phyloP scores from a whole-genome alignment of 2,888 invertebrate genomes.

The Pyralis farinalis region DNA sequence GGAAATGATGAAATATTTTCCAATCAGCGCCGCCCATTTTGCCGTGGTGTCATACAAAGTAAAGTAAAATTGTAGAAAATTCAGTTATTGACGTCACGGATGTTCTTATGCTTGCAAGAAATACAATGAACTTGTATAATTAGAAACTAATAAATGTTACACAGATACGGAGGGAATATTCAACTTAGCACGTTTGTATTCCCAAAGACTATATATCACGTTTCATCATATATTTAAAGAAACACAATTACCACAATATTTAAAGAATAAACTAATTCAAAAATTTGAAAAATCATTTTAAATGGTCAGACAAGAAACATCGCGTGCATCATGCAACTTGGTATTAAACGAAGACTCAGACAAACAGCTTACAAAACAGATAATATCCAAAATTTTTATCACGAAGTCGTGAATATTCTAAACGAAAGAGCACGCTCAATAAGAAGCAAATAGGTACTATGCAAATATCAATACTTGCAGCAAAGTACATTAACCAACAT shows the following conservation, averaged over 20 bases:
- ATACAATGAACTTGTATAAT: not conserved
- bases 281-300: not conserved
- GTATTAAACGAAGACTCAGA: conserved; percentile 17
- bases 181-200: too few relatives aligned
- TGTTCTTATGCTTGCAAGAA: not conserved
- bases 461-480: too few relatives aligned
- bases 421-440: not conserved
- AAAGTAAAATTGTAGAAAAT: not conserved
- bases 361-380: conserved; percentile 5
- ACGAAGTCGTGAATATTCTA: not conserved
- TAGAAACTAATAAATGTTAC: too few relatives aligned
- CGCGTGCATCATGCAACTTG: conserved; percentile 49
- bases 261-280: too few relatives aligned
- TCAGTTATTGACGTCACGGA: not conserved
- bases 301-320: conserved; percentile 31
- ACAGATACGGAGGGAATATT: too few relatives aligned
- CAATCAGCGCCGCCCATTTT: not conserved
- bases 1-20: not conserved
- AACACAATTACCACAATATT: too few relatives aligned
- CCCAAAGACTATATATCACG: too few relatives aligned
- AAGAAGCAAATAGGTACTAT: not conserved
- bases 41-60: not conserved
- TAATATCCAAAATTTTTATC: conserved; percentile 1
- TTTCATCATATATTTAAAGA: too few relatives aligned
- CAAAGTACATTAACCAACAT: too few relatives aligned